These are phyloP conservation scores for Prionace glauca DNA, from an alignment of 2,797 vertebrate species.

Conservation along the genomic window DNA sequence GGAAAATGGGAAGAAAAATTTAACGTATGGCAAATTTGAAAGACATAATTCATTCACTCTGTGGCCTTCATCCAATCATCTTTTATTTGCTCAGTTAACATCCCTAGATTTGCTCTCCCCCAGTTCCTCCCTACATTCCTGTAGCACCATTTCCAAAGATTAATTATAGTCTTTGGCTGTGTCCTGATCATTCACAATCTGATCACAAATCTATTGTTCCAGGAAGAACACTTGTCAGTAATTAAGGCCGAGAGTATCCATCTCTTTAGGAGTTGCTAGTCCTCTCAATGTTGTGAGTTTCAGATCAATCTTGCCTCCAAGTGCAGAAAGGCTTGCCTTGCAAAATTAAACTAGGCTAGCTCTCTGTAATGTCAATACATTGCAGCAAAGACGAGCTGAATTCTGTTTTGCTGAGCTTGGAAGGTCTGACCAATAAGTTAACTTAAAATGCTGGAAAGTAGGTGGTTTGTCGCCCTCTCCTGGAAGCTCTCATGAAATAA, in stretches of 20 bases:
- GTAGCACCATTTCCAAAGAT: background rate
- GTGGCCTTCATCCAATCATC: background rate
- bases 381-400: background rate
- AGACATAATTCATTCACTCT: background rate
- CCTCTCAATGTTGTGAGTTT: background rate
- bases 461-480: background rate
- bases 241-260: background rate
- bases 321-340: background rate
- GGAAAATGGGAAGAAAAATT: background rate
- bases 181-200: background rate
- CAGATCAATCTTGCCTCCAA: background rate
- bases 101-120: background rate
- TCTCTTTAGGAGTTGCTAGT: background rate
- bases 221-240: background rate
- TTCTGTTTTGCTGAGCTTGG: background rate
- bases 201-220: background rate
- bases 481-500: background rate
- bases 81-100: background rate
- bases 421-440: background rate
- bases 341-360: background rate
- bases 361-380: background rate
- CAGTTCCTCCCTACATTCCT: background rate
- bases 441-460: background rate
- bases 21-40: background rate
- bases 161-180: background rate